Base-by-base conservation (phyloP, 1,140 invertebrate species). In the Oryzaephilus surinamensis region DNA sequence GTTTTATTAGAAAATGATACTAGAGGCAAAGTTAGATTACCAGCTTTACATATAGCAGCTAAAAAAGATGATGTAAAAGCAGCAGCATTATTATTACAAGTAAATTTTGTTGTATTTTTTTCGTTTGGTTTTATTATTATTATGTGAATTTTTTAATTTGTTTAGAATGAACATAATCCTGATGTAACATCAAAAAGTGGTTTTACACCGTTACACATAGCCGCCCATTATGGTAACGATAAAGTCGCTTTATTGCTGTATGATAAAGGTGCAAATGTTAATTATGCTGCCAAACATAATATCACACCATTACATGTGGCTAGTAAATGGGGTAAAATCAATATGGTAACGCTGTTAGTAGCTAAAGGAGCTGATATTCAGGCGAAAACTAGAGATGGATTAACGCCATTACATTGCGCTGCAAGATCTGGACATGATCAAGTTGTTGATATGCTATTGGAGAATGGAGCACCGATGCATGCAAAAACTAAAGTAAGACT, bases 61-160 rank as follows among this genome's bases (percentile, higher is more conserved):
- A 99, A 99, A 66, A 99, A 99, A 65, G 95, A 99, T 62, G 96
- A 99, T 60, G 88, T 89, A 40, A 96, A 94, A 66, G 91, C 93
- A 17, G 93, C 93, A 6, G 80, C 80, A 32, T 68, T 97, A 29
- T 72, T 95, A 24, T 71, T 99, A 29, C 88, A 92, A 69, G 80
- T 81, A 61, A 54, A 33, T 28, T 21, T 6, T 32, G 5, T 36
- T 20, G 10, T 10, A 15, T 24, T 26, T 17, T 3, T 17, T 18
- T 13, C 1, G 18, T 35, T 21, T 11, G 1, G 16, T 10, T 13
- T 36, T 12, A 38, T 10, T n/a, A n/a, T n/a, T n/a, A n/a, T n/a
- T n/a, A 38, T 20, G 12, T 24, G 14, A 38, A 11, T 17, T 19
- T 6, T 12, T 38, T 10, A 18, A 10, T 38, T 16, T 38, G 40